Conservation (phyloP, 2,113 vertebrate species). For the Cygnus buccinator region DNA sequence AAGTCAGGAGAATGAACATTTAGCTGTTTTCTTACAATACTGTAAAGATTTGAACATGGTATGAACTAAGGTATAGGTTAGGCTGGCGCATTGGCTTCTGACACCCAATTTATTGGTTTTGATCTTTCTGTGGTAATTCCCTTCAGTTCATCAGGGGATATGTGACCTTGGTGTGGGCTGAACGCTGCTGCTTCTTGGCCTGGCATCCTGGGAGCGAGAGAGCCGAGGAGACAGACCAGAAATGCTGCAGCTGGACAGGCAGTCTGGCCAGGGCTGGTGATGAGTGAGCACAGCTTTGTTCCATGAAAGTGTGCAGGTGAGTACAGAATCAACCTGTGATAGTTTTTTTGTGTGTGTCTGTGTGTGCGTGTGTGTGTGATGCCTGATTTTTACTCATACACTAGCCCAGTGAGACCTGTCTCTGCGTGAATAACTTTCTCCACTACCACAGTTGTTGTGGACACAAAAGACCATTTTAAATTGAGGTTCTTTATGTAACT, state of each 20-base stretch:
- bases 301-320: background rate
- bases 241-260: rapidly evolving
- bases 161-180: rapidly evolving
- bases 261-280: background rate
- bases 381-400: background rate
- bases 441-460: rapidly evolving
- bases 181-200: background rate
- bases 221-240: rapidly evolving
- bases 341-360: background rate
- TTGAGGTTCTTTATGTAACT: background rate
- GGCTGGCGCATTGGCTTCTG: background rate
- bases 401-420: background rate
- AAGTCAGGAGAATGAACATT: background rate
- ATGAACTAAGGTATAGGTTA: background rate
- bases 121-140: background rate
- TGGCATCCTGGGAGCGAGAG: background rate
- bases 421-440: background rate
- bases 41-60: background rate
- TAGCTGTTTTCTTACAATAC: background rate
- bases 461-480: background rate
- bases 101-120: background rate
- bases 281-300: background rate
- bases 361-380: background rate
- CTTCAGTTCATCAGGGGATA: background rate
- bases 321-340: background rate